These are phyloP conservation scores for Nycteola revayana DNA, from an alignment of 2,888 invertebrate species.

Conservation along the genomic window DNA sequence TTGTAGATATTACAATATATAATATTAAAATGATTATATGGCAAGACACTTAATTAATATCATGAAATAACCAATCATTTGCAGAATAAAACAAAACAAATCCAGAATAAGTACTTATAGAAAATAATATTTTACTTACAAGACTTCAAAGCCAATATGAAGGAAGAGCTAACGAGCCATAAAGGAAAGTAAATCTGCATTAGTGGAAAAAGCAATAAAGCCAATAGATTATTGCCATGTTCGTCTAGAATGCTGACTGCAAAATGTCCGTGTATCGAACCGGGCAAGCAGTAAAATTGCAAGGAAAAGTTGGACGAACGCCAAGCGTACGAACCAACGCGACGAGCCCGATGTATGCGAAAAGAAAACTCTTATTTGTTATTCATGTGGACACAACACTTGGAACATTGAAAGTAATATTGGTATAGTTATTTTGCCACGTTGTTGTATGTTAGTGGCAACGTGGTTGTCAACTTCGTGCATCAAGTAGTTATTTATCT, in stretches of 20 bases:
- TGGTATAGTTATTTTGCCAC: slow-evolving; percentile 22
- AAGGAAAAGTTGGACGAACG: slow-evolving; percentile 65
- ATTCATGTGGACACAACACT: slow-evolving; percentile 51
- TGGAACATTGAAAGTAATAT: slow-evolving; percentile 46
- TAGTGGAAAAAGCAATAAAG: slow-evolving; percentile 48
- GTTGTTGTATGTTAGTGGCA: slow-evolving; percentile 18
- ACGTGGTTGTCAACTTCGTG: slow-evolving; percentile 18
- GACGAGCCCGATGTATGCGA: slow-evolving; percentile 51
- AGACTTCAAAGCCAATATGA: slow-evolving; percentile 3
- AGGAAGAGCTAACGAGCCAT: slow-evolving; percentile 29
- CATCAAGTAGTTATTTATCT: too few relatives aligned
- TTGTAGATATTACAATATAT: too few relatives aligned
- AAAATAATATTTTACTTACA: too few relatives aligned
- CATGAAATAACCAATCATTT: too few relatives aligned
- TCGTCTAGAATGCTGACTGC: slow-evolving; percentile 59
- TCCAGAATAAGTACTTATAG: too few relatives aligned
- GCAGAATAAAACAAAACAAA: too few relatives aligned
- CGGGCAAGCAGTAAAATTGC: slow-evolving; percentile 59
- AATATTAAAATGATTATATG: too few relatives aligned
- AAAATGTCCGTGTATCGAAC: slow-evolving; percentile 60
- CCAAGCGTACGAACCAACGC: slow-evolving; percentile 49
- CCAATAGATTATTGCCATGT: slow-evolving; percentile 69
- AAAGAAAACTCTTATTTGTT: slow-evolving; percentile 62
- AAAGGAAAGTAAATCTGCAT: slow-evolving; percentile 43
- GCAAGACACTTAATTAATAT: too few relatives aligned